Evolutionary conservation across 2,797 vertebrate species (phyloP), one percentile per base, ranked within the genome.

Genomic region (Ficedula albicollis): DNA sequence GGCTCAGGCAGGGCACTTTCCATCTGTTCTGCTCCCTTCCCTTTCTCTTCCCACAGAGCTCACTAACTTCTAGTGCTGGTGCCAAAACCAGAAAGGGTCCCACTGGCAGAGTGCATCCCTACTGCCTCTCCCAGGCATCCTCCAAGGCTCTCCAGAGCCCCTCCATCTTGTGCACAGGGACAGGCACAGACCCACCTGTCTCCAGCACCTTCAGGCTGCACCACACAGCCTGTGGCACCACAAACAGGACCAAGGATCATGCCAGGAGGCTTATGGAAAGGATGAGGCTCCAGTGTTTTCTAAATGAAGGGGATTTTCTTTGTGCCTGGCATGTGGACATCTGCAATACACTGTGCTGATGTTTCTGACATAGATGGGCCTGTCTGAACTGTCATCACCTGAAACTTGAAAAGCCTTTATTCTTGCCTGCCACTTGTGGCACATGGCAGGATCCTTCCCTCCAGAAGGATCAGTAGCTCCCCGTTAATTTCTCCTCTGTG

Each of bases 201-300:
- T 25, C 52, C 32, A 34, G 18, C 25, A 30, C 38, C 51, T 30
- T 48, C 39, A 14, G 54, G n/a, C 36, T 87, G 27, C 34, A 8
- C 29, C 29, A 5, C 11, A 8, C 0, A 10, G 19, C n/a, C 56
- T 6, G 0, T 6, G 20, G 29, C 43, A 52, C 10, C 18, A 48
- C 62, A 41, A 48, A 19, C 3, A 1, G 41, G 20, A 51, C 15
- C 19, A 27, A 70, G 34, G 39, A 29, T 17, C 3, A 0, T 7
- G 23, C 18, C 59, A 44, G 16, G 30, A 64, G 38, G 20, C 11
- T 87, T 44, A 16, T 4, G 48, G 49, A 55, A 72, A 74, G 32
- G n/a, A 60, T 0, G 0, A 15, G 60, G 26, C n/a, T 36, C 38
- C 0, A 0, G 6, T 38, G 73, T 25, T 60, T 59, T 38, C 36